Evolutionary conservation across 1,140 invertebrate genomes (phyloP).

Genomic region (Oncopeltus fasciatus): DNA sequence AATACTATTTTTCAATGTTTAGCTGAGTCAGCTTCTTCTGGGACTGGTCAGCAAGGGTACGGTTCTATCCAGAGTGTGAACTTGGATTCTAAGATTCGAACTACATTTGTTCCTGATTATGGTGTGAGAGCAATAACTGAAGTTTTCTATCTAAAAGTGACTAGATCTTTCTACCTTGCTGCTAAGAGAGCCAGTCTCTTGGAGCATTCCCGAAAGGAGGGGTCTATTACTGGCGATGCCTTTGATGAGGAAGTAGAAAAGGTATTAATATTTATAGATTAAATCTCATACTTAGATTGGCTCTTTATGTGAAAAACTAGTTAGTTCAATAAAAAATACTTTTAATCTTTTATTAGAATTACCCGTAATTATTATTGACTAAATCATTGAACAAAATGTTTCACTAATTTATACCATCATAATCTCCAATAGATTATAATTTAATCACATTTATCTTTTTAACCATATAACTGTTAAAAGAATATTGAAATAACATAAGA

Average conservation of each 20-base stretch:
- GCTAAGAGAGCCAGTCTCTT: constrained; percentile 74
- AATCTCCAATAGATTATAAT: too few relatives aligned
- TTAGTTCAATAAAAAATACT: too few relatives aligned
- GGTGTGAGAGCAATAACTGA: constrained; percentile 70
- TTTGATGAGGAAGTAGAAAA: constrained; percentile 63
- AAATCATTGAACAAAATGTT: too few relatives aligned
- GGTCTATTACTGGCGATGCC: constrained; percentile 37
- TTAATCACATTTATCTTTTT: too few relatives aligned
- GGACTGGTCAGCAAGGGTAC: constrained; percentile 31
- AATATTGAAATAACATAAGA: too few relatives aligned
- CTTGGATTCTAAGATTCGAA: constrained; percentile 55
- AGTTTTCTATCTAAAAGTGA: constrained; percentile 67
- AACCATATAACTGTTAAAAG: too few relatives aligned
- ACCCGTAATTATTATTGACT: too few relatives aligned
- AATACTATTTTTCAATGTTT: constrained; percentile 11
- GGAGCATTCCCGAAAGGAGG: constrained; percentile 45
- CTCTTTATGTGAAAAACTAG: too few relatives aligned
- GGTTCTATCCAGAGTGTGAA: constrained; percentile 68
- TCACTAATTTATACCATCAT: too few relatives aligned
- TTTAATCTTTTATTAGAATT: too few relatives aligned
- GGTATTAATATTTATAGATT: constrained; percentile 29
- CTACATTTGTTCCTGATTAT: constrained; percentile 84
- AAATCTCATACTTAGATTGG: too few relatives aligned
- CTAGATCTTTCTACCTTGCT: constrained; percentile 68
- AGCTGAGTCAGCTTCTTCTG: constrained; percentile 5